A percentile compares a stretch with the other conserved stretches of the same genome.
These are phyloP conservation scores for Rynchops niger DNA, from an alignment of 2,113 vertebrate species.

Conservation along the genomic window DNA sequence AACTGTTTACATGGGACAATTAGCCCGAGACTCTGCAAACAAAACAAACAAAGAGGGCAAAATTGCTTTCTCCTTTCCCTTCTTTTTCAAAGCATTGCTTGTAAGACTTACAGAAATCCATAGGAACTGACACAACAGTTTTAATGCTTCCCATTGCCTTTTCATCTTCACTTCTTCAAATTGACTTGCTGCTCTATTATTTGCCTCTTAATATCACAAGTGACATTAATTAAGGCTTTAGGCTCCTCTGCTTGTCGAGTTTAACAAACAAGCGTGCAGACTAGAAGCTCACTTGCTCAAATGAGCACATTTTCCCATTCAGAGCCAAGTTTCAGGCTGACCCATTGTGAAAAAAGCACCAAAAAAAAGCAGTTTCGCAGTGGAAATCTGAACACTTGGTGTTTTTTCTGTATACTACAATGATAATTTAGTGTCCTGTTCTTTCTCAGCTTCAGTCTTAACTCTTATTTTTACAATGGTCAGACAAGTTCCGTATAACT, in stretches of 20 bases:
- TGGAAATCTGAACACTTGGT: neutral
- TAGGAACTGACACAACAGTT: neutral
- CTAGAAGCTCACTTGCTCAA: neutral
- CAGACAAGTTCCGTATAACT: neutral
- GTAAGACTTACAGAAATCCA: neutral
- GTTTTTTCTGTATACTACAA: neutral
- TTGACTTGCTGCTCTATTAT: constrained; percentile 15
- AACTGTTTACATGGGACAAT: neutral
- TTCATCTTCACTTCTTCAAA: neutral
- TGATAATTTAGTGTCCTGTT: neutral
- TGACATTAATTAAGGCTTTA: constrained; percentile 25
- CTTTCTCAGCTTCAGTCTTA: neutral
- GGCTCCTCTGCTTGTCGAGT: neutral
- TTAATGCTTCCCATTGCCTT: neutral
- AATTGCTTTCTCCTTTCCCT: neutral
- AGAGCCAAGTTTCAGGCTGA: constrained; percentile 20
- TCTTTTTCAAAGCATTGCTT: neutral
- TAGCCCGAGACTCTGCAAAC: neutral
- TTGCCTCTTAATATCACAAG: constrained; percentile 10
- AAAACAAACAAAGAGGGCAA: neutral
- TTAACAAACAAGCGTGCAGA: neutral
- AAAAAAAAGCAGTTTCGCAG: neutral
- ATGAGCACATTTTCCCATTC: neutral
- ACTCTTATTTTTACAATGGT: neutral
- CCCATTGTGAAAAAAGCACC: neutral